Base-by-base conservation (phyloP, 1,140 invertebrate genomes). In the Latrodectus geometricus region DNA sequence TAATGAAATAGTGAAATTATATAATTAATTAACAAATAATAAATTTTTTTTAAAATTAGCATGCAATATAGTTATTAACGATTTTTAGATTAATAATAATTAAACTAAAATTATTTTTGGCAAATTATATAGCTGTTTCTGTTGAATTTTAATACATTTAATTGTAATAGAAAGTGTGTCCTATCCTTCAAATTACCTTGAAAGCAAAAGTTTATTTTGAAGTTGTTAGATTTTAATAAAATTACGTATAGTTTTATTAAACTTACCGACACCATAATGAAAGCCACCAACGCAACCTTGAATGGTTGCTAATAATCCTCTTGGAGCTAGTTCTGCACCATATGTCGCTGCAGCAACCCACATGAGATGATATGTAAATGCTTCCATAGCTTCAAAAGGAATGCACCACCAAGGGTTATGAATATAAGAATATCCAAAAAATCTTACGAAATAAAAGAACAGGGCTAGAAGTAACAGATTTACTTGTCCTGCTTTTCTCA, bases 301-400 rank as follows among this genome's bases (percentile, higher is more conserved):
- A 83, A 96, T 94, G 14, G 95, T 96, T 20, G 94, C 95, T 88
- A 96, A 94, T 0, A 96, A 96, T 4, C 95, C 94, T n/a, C 93
- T 93, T 4, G 95, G 95, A 14, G 95, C 95, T 4, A 96, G 92
- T 87, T 94, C 94, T 7, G 95, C 95, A 0, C 95, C 95, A 89
- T 96, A 96, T 48, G 95, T 96, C 7, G 96, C 94, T 12, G 95
- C 95, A 2, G 96, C 95, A 0, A 95, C 96, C 90, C 95, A 95
- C 88, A 95, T 94, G 72, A 97, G 91, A 17, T 95, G 95, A 88
- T 95, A 94, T n/a, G 96, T 96, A 74, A 97, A 93, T 1, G 94
- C 95, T 92, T 97, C 96, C 90, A 96, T 92, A 14, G 95, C 94
- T 91, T 97, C 96, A 89, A 96, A 96, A 50, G 95, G 93, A 65